Conservation (phyloP, 2,113 vertebrate genomes). For the Delphinapterus leucas region DNA sequence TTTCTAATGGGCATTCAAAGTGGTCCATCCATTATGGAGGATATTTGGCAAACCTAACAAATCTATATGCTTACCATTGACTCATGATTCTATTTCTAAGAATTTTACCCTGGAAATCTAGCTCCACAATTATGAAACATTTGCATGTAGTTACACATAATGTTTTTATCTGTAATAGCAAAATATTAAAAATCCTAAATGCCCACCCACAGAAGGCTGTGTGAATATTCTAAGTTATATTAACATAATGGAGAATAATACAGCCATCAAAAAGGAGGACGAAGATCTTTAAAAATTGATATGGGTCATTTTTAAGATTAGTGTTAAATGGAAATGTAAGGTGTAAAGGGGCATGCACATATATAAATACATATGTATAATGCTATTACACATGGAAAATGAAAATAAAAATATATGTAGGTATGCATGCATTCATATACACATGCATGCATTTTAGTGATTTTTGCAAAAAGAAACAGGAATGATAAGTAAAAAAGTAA, state of each 20-base stretch:
- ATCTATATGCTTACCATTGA: not conserved
- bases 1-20: not conserved
- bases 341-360: not conserved
- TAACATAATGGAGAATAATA: not conserved
- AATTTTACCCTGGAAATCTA: not conserved
- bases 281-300: not conserved
- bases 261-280: not conserved
- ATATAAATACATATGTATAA: not conserved
- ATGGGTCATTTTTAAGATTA: not conserved
- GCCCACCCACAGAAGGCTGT: not conserved
- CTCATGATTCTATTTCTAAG: not conserved
- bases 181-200: not conserved
- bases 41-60: not conserved
- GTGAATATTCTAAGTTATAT: not conserved
- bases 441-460: not conserved
- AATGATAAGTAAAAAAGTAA: not conserved
- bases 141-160: not conserved
- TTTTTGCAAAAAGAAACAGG: not conserved
- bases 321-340: not conserved
- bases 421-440: not conserved
- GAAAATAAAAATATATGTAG: not conserved
- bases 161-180: not conserved
- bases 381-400: not conserved
- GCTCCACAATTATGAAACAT: not conserved
- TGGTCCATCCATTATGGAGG: not conserved